phyloP scores from a whole-genome alignment of 2,888 invertebrate genomes.

The Drosophila fungiperda region DNA sequence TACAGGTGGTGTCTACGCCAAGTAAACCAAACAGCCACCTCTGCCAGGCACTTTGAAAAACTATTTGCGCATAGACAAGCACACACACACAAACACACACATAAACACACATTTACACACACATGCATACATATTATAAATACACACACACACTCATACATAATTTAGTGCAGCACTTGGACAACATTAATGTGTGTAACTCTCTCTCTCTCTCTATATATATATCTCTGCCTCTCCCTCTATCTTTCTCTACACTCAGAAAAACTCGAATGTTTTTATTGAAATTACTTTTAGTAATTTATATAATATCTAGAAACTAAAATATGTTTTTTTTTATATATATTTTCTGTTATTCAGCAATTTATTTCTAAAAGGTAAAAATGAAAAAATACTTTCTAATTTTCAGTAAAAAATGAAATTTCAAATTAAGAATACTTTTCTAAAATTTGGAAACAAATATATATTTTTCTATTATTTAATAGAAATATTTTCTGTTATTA shows the following conservation, averaged over 20 bases:
- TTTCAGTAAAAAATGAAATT: too few species aligned
- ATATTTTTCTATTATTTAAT: too few species aligned
- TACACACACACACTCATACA: constrained; percentile 53
- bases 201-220: not conserved
- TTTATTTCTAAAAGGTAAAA: too few species aligned
- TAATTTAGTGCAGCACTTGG: constrained; percentile 78
- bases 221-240: not conserved
- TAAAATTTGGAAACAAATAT: too few species aligned
- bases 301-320: not conserved
- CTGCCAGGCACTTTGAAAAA: constrained; percentile 67
- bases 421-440: too few species aligned
- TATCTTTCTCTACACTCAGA: not conserved
- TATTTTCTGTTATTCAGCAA: not conserved
- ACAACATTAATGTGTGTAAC: constrained; percentile 71
- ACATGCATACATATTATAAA: constrained; percentile 48
- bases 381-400: too few species aligned
- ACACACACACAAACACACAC: constrained; percentile 26
- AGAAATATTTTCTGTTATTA: too few species aligned
- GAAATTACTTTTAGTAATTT: not conserved
- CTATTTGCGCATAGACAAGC: constrained; percentile 65
- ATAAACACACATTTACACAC: constrained; percentile 35
- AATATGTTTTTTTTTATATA: not conserved
- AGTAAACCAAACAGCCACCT: constrained; percentile 44
- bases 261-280: not conserved
- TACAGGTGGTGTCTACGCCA: constrained; percentile 69